Conservation (phyloP, 2,797 vertebrate genomes). For the Tadarida brasiliensis region DNA sequence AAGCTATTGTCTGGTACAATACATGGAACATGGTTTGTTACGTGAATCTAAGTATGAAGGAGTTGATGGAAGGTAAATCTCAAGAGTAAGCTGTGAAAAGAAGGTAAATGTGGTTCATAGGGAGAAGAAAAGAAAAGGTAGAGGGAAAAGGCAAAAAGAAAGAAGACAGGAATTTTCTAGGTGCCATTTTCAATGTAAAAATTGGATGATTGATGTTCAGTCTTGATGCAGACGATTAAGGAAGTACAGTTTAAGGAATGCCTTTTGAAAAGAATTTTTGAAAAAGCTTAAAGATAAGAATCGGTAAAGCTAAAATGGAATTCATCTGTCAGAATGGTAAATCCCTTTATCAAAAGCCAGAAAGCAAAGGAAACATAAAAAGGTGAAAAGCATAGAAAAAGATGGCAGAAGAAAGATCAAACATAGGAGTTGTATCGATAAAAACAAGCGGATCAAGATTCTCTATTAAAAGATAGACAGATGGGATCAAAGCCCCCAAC, state of each 20-base stretch:
- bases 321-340: conserved; percentile 23
- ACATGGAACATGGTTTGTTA: background rate
- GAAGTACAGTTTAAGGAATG: conserved; percentile 38
- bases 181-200: background rate
- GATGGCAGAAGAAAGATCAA: conserved; percentile 43
- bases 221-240: conserved; percentile 8
- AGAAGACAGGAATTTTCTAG: background rate
- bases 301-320: conserved; percentile 8
- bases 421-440: background rate
- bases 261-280: conserved; percentile 30
- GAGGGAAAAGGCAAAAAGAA: background rate
- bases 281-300: conserved; percentile 42
- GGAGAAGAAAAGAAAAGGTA: background rate
- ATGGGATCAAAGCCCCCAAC: background rate
- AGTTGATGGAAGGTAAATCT: background rate
- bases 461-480: background rate
- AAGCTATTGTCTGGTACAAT: background rate
- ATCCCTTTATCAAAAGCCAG: background rate
- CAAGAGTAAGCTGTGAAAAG: background rate
- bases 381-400: background rate
- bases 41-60: background rate
- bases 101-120: background rate
- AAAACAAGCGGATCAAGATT: conserved; percentile 26
- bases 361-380: conserved; percentile 58
- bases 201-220: background rate